phyloP scores from a whole-genome alignment of 2,888 invertebrate species.

The Eurytoma californica region DNA sequence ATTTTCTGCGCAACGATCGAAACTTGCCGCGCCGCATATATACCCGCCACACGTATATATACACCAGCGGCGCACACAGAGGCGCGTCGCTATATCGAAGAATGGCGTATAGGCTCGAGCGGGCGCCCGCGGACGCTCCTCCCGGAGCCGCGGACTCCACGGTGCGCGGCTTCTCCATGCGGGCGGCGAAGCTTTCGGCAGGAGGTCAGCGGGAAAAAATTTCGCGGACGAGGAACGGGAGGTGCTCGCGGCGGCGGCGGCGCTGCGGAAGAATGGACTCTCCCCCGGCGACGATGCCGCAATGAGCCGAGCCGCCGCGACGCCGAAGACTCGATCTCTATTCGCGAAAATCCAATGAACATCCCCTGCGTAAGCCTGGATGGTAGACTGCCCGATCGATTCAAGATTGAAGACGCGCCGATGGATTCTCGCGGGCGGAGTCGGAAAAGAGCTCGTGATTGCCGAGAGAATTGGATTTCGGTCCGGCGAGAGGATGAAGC shows the following conservation, averaged over 20 bases:
- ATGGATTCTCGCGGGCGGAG: too few species aligned
- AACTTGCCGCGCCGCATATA: conserved; percentile 41
- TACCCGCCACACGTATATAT: neutral
- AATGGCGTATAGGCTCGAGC: neutral
- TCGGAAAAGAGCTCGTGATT: neutral
- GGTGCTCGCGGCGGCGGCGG: neutral
- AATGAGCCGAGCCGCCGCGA: conserved; percentile 16
- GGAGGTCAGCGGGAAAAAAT: neutral
- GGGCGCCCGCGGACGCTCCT: neutral
- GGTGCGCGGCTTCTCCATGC: neutral
- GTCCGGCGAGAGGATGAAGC: too few species aligned
- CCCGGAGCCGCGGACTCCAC: neutral
- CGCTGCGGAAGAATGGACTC: conserved; percentile 49
- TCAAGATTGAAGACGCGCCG: too few species aligned
- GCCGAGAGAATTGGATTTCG: neutral
- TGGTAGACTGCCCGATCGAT: too few species aligned
- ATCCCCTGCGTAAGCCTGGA: too few species aligned
- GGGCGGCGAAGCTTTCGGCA: too few species aligned
- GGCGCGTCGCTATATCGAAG: neutral
- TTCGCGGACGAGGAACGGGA: neutral
- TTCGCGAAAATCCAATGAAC: neutral
- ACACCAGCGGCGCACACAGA: neutral
- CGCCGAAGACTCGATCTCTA: neutral
- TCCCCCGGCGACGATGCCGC: conserved; percentile 47
- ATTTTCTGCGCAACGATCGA: conserved; percentile 51